Evolutionary conservation across 2,888 invertebrate genomes (phyloP), one percentile per base, ranked within the genome.

Genomic region (Psococerastis gibbosa): DNA sequence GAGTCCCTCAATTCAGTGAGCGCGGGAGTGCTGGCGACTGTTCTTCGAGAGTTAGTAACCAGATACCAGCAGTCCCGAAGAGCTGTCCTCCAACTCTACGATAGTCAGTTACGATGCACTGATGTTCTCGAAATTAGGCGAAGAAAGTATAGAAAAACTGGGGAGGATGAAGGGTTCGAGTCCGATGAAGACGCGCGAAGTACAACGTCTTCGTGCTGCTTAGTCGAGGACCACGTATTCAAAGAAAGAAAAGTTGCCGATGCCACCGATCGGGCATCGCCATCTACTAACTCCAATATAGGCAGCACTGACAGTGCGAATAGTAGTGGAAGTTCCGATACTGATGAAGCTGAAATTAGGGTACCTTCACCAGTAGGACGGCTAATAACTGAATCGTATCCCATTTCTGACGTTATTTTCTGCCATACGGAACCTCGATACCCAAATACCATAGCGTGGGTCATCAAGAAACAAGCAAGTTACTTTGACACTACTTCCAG

Each of bases 171-270:
- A 34, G 51, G 51, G 55, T 62, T 61, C 48, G 58, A 56, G 51
- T 61, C 60, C 51, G 61, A 60, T 46, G 57, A 57, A 23, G 61
- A 58, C 50, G 55, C 60, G 44, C 54, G 49, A 9, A 48, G 44
- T 35, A 48, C 49, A 34, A 45, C 50, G 11, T 50, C 49, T 31
- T 51, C 50, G 32, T 46, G 48, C 38, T 43, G 49, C 45, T 43
- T 49, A 41, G 49, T 46, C 35, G 48, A 49, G 42, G 46, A 50
- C 33, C 48, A 49, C 43, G 42, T 48, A 6, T 49, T 49, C 45
- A 48, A 49, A 45, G 41, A 22, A 16, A 18, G 17, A 22, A 43
- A 34, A 27, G 18, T 27, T 20, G 17, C 18, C 15, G 47, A 43
- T 41, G 45, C 34, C 20, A 22, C 33, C 22, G 33, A 22, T 20